phyloP scores from a whole-genome alignment of 2,797 vertebrate genomes.

The Acipenser ruthenus region DNA sequence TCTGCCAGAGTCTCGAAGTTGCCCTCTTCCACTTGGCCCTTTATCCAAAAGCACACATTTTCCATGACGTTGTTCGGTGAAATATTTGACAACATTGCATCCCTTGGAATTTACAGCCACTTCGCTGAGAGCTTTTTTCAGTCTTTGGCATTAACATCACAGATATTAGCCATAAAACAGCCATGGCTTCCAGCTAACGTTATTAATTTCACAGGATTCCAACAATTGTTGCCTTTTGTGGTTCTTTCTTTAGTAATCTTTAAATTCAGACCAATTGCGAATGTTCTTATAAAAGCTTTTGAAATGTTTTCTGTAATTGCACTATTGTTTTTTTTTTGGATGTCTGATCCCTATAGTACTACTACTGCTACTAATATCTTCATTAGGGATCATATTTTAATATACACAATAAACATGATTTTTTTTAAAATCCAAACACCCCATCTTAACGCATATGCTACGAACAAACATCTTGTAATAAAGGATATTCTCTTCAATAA shows the following conservation, averaged over 20 bases:
- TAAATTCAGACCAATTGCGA: constrained; percentile 11
- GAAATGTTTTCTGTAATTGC: too few species aligned
- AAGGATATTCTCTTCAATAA: too few species aligned
- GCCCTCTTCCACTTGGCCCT: constrained; percentile 37
- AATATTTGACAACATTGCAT: constrained; percentile 70
- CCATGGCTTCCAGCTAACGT: neutral
- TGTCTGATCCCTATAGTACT: neutral
- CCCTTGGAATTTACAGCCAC: constrained; percentile 66
- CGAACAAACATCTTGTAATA: too few species aligned
- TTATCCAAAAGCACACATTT: constrained; percentile 55
- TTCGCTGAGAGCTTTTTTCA: constrained; percentile 53
- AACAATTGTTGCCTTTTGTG: neutral
- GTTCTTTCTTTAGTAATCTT: neutral
- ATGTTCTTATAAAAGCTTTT: too few species aligned
- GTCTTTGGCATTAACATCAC: constrained; percentile 18
- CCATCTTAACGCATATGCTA: too few species aligned
- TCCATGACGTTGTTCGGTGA: constrained; percentile 80
- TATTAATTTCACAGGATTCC: constrained; percentile 1
- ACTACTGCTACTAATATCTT: too few species aligned
- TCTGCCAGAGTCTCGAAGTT: constrained; percentile 22
- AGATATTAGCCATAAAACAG: constrained; percentile 13
- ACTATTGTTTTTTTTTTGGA: too few species aligned
- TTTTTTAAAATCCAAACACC: too few species aligned
- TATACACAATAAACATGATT: too few species aligned
- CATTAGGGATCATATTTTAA: too few species aligned